Base-by-base conservation (phyloP, 2,113 vertebrate species). In the Spea bombifrons region DNA sequence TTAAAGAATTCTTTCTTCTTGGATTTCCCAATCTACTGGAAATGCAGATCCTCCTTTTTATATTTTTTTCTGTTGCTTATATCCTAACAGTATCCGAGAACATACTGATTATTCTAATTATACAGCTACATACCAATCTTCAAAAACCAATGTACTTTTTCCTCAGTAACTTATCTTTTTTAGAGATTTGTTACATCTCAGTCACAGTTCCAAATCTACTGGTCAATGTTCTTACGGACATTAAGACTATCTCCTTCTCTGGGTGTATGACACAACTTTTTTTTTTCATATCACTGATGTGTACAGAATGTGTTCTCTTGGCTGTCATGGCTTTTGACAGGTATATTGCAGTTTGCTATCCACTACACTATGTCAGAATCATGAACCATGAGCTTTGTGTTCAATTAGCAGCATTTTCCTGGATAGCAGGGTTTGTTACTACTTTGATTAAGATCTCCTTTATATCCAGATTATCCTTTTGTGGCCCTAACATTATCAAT, bases 161-260 rank as follows among this genome's bases (percentile, higher is more conserved):
- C 65, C 81, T 88, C 16, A 74, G 84, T 71, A 83, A 85, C 67
- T 82, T 89, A 59, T 86, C 89, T 66, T 87, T 88, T 75, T 83
- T 90, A 30, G 88, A 88, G 71, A 82, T 85, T 3, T 84, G 88
- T 82, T 86, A 86, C 0, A 9, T 89, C 49, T 86, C 88, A 0
- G 85, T 87, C 66, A 89, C 83, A 0, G 72, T 86, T 44, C 88
- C 89, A 66, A 87, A 86, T 70, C 75, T 84, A 76, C 76, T 88
- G 46, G 16, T 82, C 2, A 80, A 83, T 53, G 78, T 85, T 53
- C 70, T 75, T 3, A 71, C 59, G 0, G 13, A 55, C 3, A 76
- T 53, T 69, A 77, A 4, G 9, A 76, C 0, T 3, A 84, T 86
- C 66, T 86, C 86, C 30, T 82, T 85, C 10, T 7, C 30, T 0